Conservation (phyloP, 2,797 vertebrate genomes). For the Avahi laniger region DNA sequence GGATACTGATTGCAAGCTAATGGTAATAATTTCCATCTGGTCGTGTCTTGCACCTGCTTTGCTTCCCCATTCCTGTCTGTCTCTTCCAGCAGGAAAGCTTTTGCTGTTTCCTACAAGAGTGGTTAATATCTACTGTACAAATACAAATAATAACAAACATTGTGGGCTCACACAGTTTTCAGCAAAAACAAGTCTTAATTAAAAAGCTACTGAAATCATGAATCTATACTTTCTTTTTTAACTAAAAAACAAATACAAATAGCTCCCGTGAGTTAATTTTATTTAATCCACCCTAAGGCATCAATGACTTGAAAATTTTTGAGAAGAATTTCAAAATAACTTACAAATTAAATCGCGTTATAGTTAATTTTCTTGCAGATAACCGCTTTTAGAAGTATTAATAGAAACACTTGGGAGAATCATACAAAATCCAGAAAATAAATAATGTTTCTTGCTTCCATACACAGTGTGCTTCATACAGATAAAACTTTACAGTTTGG, state of each 20-base stretch:
- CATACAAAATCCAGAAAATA: neutral
- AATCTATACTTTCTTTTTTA: neutral
- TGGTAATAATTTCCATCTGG: conserved; percentile 58
- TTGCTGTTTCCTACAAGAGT: neutral
- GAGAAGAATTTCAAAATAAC: neutral
- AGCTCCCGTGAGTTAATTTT: neutral
- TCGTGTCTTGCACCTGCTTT: conserved; percentile 52
- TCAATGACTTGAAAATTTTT: neutral
- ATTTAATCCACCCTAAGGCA: conserved; percentile 9
- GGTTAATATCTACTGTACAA: conserved; percentile 12
- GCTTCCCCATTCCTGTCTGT: neutral
- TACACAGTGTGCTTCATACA: neutral
- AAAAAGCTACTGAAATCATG: neutral
- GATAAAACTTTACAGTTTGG: neutral
- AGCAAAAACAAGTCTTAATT: conserved; percentile 53
- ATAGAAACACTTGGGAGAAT: neutral
- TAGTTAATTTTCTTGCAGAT: neutral
- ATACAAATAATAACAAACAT: conserved; percentile 40
- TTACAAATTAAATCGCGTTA: neutral
- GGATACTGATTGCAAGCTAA: conserved; percentile 60
- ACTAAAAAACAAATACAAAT: neutral
- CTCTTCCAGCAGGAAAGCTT: neutral
- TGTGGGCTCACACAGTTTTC: neutral
- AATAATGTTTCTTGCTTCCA: neutral
- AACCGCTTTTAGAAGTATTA: neutral